Base-by-base conservation (phyloP, 2,888 invertebrate genomes). In the Drosophila seclusa region DNA sequence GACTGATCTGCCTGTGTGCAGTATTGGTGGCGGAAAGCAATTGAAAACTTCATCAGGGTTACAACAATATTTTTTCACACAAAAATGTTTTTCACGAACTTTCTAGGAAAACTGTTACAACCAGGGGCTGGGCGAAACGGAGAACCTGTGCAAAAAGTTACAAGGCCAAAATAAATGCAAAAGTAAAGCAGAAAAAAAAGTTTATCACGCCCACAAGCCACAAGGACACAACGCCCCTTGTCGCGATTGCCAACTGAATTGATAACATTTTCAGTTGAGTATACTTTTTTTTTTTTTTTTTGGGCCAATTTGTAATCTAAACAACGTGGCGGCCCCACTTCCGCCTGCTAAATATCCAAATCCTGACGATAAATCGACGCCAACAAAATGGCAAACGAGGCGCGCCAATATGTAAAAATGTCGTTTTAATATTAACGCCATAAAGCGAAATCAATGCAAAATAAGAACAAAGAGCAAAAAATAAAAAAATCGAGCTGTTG, bases 221-320 rank as follows among this genome's bases (percentile, higher is more conserved):
- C 73, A 76, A 54, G 75, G 66, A 61, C 58, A 31, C 31, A 79
- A 72, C 71, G 74, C 79, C 82, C 63, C 50, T 72, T 74, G 70
- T 69, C 77, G 74, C 60, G 83, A 89, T 75, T 73, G 73, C 73
- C 80, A 83, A 73, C 88, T 66, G 76, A 88, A 90, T 90, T 86
- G 86, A 86, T 90, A 89, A 87, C 82, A 84, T 76, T 86, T 87
- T 86, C 80, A 71, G 87, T 75, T 71, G 73, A 68, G 55, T 61
- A n/a, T n/a, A n/a, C n/a, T 61, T 36, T 38, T 45, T 49, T 34
- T 6, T 54, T 3, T n/a, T 31, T n/a, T 27, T 49, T 57, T 60
- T 64, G 72, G 65, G 78, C 78, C 88, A 89, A 89, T 90, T 89
- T 90, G 91, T 90, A 90, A 89, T 90, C 88, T 90, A 90, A 89